phyloP scores from a whole-genome alignment of 2,888 invertebrate genomes.

The Hypomecis punctinalis region DNA sequence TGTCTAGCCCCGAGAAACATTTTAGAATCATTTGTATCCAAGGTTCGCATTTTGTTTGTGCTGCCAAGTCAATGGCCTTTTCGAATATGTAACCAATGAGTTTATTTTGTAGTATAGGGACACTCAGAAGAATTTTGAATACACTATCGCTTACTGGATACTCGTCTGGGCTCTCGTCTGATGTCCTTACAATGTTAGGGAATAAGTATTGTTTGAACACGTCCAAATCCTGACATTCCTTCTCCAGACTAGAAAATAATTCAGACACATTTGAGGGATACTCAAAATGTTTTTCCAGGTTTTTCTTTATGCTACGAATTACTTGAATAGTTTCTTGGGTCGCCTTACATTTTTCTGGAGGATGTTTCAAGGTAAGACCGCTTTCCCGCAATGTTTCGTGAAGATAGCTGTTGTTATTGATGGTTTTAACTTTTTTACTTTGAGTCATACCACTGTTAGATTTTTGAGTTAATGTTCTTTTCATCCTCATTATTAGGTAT shows the following conservation, averaged over 20 bases:
- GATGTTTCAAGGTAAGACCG: conserved; percentile 64
- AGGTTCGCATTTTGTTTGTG: conserved; percentile 78
- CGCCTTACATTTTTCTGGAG: conserved; percentile 66
- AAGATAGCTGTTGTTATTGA: conserved; percentile 55
- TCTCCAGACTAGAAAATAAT: conserved; percentile 67
- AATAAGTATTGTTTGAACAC: conserved; percentile 68
- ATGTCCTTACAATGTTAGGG: conserved; percentile 67
- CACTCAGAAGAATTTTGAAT: conserved; percentile 86
- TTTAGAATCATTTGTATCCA: conserved; percentile 87
- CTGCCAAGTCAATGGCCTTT: conserved; percentile 84
- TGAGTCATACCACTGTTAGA: conserved; percentile 46
- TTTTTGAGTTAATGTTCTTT: conserved; percentile 54
- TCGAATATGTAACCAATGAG: conserved; percentile 86
- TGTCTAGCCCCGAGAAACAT: conserved; percentile 87
- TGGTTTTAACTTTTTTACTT: conserved; percentile 57
- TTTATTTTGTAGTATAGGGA: conserved; percentile 85
- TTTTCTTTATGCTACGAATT: conserved; percentile 69
- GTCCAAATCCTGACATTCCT: conserved; percentile 53
- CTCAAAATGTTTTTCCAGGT: conserved; percentile 69
- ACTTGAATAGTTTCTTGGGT: conserved; percentile 77
- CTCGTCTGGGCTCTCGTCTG: conserved; percentile 61
- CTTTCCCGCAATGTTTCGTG: conserved; percentile 62
- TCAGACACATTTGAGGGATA: conserved; percentile 84
- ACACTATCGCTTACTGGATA: conserved; percentile 82
- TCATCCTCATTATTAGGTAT: conserved; percentile 14